Evolutionary conservation across 1,140 invertebrate species (phyloP).

Genomic region (Drosophila parvula): DNA sequence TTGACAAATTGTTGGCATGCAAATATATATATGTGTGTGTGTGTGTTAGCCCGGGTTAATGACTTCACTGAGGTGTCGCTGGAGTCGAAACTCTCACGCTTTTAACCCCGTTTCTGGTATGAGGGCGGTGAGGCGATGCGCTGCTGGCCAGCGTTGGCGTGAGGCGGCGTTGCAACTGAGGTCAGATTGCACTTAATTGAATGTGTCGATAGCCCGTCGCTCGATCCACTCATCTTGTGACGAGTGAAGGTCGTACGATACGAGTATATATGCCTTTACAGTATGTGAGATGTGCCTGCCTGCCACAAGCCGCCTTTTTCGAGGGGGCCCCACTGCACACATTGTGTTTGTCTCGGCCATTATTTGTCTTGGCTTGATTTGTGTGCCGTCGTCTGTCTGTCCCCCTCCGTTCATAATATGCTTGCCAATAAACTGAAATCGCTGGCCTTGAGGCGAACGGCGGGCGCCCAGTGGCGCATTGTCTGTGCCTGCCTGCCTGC

Average conservation of each 20-base stretch:
- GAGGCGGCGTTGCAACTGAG: constrained; percentile 24
- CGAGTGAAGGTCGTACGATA: constrained; percentile 33
- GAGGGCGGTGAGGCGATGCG: background rate
- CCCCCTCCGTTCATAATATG: constrained; percentile 26
- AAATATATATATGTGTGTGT: constrained; percentile 9
- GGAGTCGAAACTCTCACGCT: constrained; percentile 7
- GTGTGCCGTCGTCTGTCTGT: constrained; percentile 19
- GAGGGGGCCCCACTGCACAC: constrained; percentile 16
- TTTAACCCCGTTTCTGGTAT: constrained; percentile 31
- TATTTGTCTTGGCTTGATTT: constrained; percentile 54
- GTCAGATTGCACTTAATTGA: constrained; percentile 51
- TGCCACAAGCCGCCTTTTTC: constrained; percentile 40
- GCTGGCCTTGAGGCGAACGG: constrained; percentile 40
- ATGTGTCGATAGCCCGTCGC: constrained; percentile 27
- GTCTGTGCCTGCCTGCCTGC: background rate
- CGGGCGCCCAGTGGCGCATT: constrained; percentile 32
- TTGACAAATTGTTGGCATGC: constrained; percentile 63
- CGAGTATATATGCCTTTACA: constrained; percentile 1
- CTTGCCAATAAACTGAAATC: constrained; percentile 51
- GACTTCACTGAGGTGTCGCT: constrained; percentile 29
- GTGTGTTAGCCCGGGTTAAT: constrained; percentile 38
- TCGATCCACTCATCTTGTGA: constrained; percentile 31
- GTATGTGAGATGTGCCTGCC: constrained; percentile 3
- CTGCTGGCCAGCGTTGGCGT: constrained; percentile 8
- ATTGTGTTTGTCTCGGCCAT: constrained; percentile 43